phyloP scores from a whole-genome alignment of 2,888 invertebrate genomes.

The Koerneria pararmatus region DNA sequence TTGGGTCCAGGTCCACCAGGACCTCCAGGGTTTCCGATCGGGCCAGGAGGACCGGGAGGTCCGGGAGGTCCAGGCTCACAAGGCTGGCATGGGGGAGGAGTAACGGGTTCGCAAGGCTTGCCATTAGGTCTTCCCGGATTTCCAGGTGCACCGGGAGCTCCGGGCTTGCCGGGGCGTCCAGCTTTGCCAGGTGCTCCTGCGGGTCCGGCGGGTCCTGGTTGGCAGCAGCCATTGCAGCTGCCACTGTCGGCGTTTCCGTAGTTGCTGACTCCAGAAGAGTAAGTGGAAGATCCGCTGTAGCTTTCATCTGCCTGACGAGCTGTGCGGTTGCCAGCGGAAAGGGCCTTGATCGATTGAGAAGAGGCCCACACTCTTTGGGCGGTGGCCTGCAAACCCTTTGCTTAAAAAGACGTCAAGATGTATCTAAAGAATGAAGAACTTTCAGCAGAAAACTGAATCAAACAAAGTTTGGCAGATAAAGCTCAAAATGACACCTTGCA shows the following conservation, averaged over 20 bases:
- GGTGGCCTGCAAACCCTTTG: too few species aligned
- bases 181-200: conserved; percentile 50
- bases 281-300: not conserved
- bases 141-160: conserved; percentile 57
- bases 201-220: conserved; percentile 51
- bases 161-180: conserved; percentile 55
- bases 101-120: conserved; percentile 55
- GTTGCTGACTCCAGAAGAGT: not conserved
- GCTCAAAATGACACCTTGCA: conserved; percentile 10
- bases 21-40: conserved; percentile 35
- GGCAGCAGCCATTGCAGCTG: conserved; percentile 46
- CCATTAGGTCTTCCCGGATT: conserved; percentile 56
- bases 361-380: conserved; percentile 22
- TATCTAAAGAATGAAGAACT: too few species aligned
- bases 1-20: conserved; percentile 34
- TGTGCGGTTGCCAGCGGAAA: conserved; percentile 18
- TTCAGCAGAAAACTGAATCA: too few species aligned
- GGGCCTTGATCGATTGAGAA: conserved; percentile 8
- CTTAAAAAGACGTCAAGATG: too few species aligned
- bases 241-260: conserved; percentile 16
- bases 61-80: conserved; percentile 46
- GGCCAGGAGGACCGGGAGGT: conserved; percentile 35
- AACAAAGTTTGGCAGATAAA: too few species aligned
- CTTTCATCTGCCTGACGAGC: conserved; percentile 21
- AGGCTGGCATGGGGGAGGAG: conserved; percentile 58